Evolutionary conservation across 2,888 invertebrate species (phyloP).

Genomic region (Acleris holmiana): DNA sequence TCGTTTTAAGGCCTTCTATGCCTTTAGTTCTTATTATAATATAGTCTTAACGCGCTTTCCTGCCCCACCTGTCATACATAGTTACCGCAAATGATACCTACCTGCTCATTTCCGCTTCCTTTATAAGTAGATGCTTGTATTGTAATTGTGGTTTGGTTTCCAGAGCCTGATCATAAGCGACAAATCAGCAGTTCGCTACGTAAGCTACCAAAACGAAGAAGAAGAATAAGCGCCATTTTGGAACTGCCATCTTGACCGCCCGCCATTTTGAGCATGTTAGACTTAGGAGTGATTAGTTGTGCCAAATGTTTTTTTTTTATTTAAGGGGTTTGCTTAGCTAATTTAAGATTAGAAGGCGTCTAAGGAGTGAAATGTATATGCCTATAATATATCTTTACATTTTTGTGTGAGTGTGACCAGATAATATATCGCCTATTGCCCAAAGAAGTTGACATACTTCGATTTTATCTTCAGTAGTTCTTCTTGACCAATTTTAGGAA

Average conservation of each 20-base stretch:
- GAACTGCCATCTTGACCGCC: conserved; percentile 47
- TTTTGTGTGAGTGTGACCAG: conserved; percentile 40
- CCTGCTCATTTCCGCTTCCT: no score
- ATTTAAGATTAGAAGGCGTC: conserved; percentile 40
- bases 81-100: no score
- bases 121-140: neutral
- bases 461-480: conserved; percentile 45
- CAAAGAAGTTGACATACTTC: conserved; percentile 52
- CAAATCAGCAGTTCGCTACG: conserved; percentile 96
- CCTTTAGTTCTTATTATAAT: no score
- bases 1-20: no score
- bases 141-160: conserved; percentile 43
- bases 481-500: conserved; percentile 49
- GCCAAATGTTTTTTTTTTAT: conserved; percentile 23
- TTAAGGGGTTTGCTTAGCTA: conserved; percentile 29
- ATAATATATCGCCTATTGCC: conserved; percentile 46
- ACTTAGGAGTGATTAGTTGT: conserved; percentile 38
- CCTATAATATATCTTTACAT: conserved; percentile 28
- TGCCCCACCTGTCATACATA: no score
- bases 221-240: conserved; percentile 83
- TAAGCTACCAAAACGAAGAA: conserved; percentile 97
- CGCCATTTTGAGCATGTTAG: conserved; percentile 44
- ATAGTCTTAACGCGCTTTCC: no score
- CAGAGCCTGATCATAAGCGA: conserved; percentile 96
- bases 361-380: conserved; percentile 42